These are phyloP conservation scores for Lithophane ornitopus DNA, from an alignment of 2,888 invertebrate genomes.

Conservation along the genomic window DNA sequence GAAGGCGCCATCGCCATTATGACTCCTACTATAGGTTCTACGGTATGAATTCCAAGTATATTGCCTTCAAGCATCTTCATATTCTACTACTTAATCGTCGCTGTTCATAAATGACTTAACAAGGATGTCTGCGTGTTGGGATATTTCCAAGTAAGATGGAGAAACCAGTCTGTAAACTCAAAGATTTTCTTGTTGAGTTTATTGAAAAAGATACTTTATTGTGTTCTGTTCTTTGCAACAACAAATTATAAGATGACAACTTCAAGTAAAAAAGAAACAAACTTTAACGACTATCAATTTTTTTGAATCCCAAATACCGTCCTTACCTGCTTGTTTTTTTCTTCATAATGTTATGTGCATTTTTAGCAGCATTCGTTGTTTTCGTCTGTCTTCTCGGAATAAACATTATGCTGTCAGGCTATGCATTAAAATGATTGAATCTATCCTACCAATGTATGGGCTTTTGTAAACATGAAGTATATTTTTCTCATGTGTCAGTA, in stretches of 20 bases:
- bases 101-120: neutral
- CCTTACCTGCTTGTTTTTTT: conserved; percentile 35
- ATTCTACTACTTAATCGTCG: neutral
- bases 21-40: neutral
- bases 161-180: neutral
- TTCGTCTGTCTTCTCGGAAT: conserved; percentile 31
- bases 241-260: neutral
- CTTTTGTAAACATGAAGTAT: neutral
- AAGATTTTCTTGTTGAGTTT: too few species aligned
- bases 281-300: neutral
- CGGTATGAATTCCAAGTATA: neutral
- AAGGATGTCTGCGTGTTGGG: neutral
- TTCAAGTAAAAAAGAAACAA: neutral
- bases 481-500: too few species aligned
- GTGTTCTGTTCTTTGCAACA: neutral
- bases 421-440: conserved; percentile 3
- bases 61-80: neutral
- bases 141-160: neutral
- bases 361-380: conserved; percentile 46
- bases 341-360: conserved; percentile 47
- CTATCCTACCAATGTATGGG: neutral
- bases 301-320: conserved; percentile 22
- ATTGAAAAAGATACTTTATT: too few species aligned
- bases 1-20: neutral
- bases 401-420: conserved; percentile 6